Evolutionary conservation across 2,888 invertebrate genomes (phyloP), one percentile per base, ranked within the genome.

Genomic region (Eupithecia insigniata): DNA sequence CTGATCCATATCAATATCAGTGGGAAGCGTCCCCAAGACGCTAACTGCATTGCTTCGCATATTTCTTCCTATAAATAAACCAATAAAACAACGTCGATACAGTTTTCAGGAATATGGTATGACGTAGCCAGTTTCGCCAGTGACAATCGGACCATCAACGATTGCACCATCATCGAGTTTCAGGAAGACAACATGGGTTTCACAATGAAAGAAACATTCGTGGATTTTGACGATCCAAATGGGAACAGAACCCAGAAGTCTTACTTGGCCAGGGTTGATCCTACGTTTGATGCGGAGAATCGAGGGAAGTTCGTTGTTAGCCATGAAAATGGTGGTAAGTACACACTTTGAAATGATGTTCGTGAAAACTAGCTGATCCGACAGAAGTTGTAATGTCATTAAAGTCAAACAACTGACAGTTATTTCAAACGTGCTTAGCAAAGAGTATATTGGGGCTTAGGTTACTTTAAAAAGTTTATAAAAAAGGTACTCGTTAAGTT

Each of bases 71-170:
- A n/a, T n/a, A n/a, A n/a, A n/a, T n/a, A n/a, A 18, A 30, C 30
- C 18, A 30, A 60, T 22, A 34, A 64, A 34, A 26, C 22, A 34
- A 64, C 22, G 30, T 67, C 43, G 3, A 18, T 22, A 22, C 71
- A 93, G 93, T 94, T 94, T 91, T 91, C 93, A 90, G 94, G 94
- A 1, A 76, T 88, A 26, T 94, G 94, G 94, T 92, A 92, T 82
- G 92, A 90, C 69, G 87, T 89, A 1, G 93, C 90, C 0, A 92
- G 90, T 73, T 93, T 87, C 55, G 91, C 93, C 0, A 94, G 94
- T 66, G 93, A 94, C 76, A 87, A 87, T 0, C 84, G 92, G 0
- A 75, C 81, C 3, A 91, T 91, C 71, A 89, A 91, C 74, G 92
- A 94, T 78, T 94, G 94, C 30, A 86, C 93, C 0, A 90, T 86